phyloP scores from a whole-genome alignment of 2,797 vertebrate species.

The Taenioides sp. region DNA sequence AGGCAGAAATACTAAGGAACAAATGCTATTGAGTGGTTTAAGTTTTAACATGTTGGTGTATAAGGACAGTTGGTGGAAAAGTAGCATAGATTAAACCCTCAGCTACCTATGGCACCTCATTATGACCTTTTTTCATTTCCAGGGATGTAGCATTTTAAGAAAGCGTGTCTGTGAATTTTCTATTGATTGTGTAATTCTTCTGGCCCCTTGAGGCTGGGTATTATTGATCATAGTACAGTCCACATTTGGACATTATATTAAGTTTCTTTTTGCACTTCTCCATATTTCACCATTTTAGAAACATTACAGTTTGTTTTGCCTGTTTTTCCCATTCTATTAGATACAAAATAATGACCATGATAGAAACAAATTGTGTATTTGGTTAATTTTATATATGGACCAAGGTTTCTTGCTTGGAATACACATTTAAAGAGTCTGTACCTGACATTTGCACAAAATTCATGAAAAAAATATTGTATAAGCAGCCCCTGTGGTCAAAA shows the following conservation, averaged over 20 bases:
- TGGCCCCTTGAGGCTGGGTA: background rate
- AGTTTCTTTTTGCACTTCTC: slow-evolving; percentile 6
- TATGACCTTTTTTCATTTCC: slow-evolving; percentile 23
- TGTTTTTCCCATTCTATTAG: background rate
- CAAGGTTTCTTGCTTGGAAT: background rate
- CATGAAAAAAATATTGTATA: no score
- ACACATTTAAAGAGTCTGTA: no score
- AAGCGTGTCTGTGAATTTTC: slow-evolving; percentile 6
- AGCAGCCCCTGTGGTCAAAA: no score
- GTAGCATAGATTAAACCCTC: slow-evolving; percentile 7
- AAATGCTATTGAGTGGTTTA: background rate
- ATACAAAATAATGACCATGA: background rate
- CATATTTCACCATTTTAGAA: slow-evolving; percentile 17
- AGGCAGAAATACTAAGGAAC: background rate
- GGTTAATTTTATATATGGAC: background rate
- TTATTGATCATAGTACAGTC: slow-evolving; percentile 7
- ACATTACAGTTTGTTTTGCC: background rate
- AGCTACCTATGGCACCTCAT: background rate
- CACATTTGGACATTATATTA: background rate
- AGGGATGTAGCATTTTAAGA: slow-evolving; percentile 20
- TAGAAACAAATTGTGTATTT: background rate
- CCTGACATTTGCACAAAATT: no score
- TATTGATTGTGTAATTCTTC: slow-evolving; percentile 22
- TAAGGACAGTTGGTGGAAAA: background rate
- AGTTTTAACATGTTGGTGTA: slow-evolving; percentile 11